Conservation (phyloP, 2,113 vertebrate species). For the Kobus ellipsiprymnus region DNA sequence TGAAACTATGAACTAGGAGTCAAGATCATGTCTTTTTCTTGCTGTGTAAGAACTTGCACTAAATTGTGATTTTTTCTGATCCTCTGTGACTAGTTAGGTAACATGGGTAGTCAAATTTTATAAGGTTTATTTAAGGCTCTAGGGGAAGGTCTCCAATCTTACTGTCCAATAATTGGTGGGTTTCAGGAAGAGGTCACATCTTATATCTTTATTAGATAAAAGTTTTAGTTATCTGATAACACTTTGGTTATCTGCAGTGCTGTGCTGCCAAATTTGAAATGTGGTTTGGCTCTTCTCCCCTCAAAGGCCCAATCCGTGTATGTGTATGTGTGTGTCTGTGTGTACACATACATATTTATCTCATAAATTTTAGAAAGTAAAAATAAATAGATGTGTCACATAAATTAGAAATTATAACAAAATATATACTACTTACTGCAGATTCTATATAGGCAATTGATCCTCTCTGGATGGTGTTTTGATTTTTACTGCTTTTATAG, state of each 20-base stretch:
- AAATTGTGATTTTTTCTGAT: background rate
- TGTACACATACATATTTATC: background rate
- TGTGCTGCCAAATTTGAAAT: background rate
- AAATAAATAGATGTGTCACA: background rate
- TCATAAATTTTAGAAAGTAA: background rate
- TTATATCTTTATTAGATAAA: background rate
- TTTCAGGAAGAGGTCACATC: background rate
- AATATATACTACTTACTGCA: background rate
- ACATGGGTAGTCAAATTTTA: background rate
- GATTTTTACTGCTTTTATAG: background rate
- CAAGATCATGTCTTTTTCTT: background rate
- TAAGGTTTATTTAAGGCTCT: background rate
- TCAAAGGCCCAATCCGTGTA: fast-evolving
- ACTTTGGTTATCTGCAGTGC: background rate
- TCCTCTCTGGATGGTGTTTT: background rate
- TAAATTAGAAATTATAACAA: background rate
- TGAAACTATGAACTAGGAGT: background rate
- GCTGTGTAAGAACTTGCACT: background rate
- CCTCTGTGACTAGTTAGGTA: background rate
- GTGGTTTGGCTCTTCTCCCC: background rate
- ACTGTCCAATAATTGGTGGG: background rate
- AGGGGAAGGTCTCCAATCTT: background rate
- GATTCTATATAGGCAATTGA: background rate
- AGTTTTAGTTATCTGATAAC: background rate
- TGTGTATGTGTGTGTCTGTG: background rate